Evolutionary conservation across 2,888 invertebrate species (phyloP).

Genomic region (Scotopteryx bipunctaria): DNA sequence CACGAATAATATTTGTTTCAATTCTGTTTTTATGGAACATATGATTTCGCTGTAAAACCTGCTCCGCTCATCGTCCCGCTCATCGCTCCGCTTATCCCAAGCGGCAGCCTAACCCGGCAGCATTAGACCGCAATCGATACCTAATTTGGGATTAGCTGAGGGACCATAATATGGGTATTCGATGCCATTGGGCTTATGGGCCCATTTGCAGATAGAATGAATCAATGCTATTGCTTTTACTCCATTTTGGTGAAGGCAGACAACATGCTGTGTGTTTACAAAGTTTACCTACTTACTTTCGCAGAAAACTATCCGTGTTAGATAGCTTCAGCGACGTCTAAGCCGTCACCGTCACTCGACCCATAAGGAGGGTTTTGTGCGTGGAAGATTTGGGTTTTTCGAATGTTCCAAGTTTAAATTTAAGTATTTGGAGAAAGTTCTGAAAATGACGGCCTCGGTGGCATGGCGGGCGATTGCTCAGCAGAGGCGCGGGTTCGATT

Average conservation of each 20-base stretch:
- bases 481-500: not conserved
- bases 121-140: conserved; percentile 29
- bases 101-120: not conserved
- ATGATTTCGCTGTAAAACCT: too few species aligned
- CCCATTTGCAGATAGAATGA: conserved; percentile 3
- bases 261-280: too few species aligned
- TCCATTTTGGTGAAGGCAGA: not conserved
- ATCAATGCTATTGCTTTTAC: conserved; percentile 1
- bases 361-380: too few species aligned
- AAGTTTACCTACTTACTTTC: too few species aligned
- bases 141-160: conserved; percentile 24
- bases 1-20: too few species aligned
- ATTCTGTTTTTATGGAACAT: too few species aligned
- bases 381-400: too few species aligned
- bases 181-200: conserved; percentile 1
- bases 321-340: too few species aligned
- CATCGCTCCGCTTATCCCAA: not conserved
- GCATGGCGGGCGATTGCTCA: not conserved
- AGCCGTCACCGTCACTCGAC: too few species aligned
- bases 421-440: too few species aligned
- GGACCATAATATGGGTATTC: conserved; percentile 11
- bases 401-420: too few species aligned
- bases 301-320: too few species aligned
- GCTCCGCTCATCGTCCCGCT: not conserved
- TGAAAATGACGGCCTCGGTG: not conserved